Conservation (phyloP, 2,113 vertebrate species). For the Megaleporinus macrocephalus region DNA sequence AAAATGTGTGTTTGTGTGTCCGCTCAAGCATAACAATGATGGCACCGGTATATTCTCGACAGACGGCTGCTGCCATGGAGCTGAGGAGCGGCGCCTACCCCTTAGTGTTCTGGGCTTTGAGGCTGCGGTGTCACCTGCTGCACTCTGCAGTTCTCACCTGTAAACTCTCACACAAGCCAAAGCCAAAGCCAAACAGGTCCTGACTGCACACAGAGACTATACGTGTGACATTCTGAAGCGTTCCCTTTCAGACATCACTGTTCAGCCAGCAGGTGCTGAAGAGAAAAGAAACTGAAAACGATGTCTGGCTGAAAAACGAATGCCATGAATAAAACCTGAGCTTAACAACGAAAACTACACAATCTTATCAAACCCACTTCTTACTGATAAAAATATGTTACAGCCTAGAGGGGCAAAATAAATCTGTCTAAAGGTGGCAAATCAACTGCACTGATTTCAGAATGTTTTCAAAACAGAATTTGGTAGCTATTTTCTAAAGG, state of each 20-base stretch:
- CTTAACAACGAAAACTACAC: background rate
- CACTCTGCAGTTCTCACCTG: constrained; percentile 30
- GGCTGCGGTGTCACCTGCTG: constrained; percentile 20
- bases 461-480: too few relatives aligned
- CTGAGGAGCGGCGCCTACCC: constrained; percentile 26
- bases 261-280: background rate
- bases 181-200: background rate
- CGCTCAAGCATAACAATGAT: constrained; percentile 21
- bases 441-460: too few relatives aligned
- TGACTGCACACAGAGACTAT: background rate
- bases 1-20: constrained; percentile 20
- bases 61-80: constrained; percentile 48
- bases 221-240: background rate
- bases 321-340: background rate
- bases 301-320: background rate
- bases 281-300: background rate
- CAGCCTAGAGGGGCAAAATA: too few relatives aligned
- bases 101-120: constrained; percentile 18
- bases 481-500: too few relatives aligned
- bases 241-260: background rate
- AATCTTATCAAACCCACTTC: background rate
- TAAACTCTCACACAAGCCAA: background rate
- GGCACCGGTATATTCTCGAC: constrained; percentile 38
- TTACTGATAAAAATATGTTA: background rate
- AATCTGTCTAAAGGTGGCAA: too few relatives aligned